Evolutionary conservation across 2,113 vertebrate species (phyloP), one percentile per base, ranked within the genome.

Genomic region (Gymnorhina tibicen): DNA sequence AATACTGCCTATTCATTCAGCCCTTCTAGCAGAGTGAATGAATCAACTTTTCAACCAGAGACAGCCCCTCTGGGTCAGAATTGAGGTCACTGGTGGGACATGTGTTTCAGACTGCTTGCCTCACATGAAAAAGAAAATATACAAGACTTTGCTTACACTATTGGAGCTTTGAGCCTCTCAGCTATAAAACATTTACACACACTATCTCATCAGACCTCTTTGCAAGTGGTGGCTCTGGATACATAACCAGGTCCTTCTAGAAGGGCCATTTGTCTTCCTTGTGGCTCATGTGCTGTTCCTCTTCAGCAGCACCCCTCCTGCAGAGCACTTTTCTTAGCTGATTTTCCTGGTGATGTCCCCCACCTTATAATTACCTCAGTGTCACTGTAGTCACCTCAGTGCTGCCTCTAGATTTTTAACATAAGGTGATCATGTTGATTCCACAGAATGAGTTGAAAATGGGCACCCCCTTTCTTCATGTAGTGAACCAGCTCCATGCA

Each of bases 1-100:
- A 95, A 94, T 87, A 64, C 81, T 87, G 88, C 90, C 95, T 97
- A 93, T 97, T 94, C 95, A 95, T 95, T 93, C 92, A 95, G 14
- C 67, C 95, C 90, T 91, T 56, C 86, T 85, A 62, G 85, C 87
- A 62, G 47, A 85, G 53, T 81, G 84, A 97, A 94, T 87, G 95
- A 97, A 95, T 92, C 77, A 95, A 91, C 84, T 97, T 91, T 94
- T 91, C 85, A 95, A 68, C 11, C 89, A 91, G 42, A 91, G 87
- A 93, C 74, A 97, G 92, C 78, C 94, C 97, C 95, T 95, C 79
- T 86, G 93, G 95, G 93, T 95, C 94, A 66, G 91, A 95, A 52
- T 44, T 23, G 88, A 62, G 96, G 95, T 81, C 92, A 94, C 47
- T 39, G 47, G 60, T 66, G 28, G 94, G 92, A 44, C 95, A 73